A percentile compares a stretch with the other conserved stretches of the same genome.
These are phyloP conservation scores for Paradoxurus hermaphroditus DNA, from an alignment of 2,113 vertebrate species.

Conservation along the genomic window DNA sequence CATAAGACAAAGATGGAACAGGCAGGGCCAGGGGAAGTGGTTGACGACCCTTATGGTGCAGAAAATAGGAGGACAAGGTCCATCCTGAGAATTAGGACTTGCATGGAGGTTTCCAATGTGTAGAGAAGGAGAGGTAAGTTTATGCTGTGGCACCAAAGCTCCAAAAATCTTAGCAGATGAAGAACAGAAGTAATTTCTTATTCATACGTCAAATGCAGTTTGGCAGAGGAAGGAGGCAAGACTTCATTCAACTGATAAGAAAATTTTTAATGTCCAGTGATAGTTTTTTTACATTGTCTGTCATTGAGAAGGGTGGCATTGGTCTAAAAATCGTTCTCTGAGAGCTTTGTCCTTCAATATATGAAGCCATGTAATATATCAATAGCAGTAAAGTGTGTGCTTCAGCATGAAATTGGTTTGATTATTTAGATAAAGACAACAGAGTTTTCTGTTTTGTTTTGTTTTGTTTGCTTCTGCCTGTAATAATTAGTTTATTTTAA, in stretches of 20 bases:
- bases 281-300: not conserved
- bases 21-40: not conserved
- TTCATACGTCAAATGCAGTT: not conserved
- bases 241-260: not conserved
- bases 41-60: not conserved
- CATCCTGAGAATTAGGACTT: not conserved
- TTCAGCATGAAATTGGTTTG: not conserved
- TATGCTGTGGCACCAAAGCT: not conserved
- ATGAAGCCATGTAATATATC: not conserved
- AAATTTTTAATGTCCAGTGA: not conserved
- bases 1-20: not conserved
- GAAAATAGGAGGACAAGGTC: not conserved
- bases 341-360: not conserved
- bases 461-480: no score
- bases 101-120: not conserved
- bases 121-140: not conserved
- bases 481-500: no score
- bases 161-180: not conserved
- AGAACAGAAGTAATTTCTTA: not conserved
- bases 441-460: no score
- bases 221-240: not conserved
- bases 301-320: not conserved
- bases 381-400: not conserved
- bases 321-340: not conserved
- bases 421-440: not conserved